These are phyloP conservation scores for Lepeophtheirus salmonis DNA, from an alignment of 1,140 invertebrate species.

Conservation along the genomic window DNA sequence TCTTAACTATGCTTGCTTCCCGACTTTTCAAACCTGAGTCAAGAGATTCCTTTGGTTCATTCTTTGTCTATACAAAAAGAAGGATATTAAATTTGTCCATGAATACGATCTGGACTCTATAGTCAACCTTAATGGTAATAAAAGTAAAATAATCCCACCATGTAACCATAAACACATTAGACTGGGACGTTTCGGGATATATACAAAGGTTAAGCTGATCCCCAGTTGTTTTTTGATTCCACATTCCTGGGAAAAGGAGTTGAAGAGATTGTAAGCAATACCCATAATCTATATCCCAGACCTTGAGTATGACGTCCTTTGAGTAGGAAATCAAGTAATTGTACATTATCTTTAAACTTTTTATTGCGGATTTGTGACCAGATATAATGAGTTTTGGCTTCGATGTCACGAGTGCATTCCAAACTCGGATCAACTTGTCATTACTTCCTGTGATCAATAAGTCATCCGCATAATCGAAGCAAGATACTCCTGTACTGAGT, in stretches of 20 bases:
- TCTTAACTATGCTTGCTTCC: neutral
- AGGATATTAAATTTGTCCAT: neutral
- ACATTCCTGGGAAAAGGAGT: slow-evolving; percentile 9
- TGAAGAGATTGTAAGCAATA: slow-evolving; percentile 2
- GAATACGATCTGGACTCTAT: neutral
- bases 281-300: slow-evolving; percentile 9
- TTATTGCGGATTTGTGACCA: slow-evolving; percentile 14
- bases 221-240: slow-evolving; percentile 3
- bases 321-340: slow-evolving; percentile 10
- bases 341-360: neutral
- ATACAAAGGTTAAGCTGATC: slow-evolving; percentile 1
- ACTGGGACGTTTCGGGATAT: slow-evolving; percentile 2
- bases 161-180: slow-evolving; percentile 1
- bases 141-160: neutral
- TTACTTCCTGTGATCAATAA: slow-evolving; percentile 13
- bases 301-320: slow-evolving; percentile 13
- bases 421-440: slow-evolving; percentile 12
- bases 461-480: neutral
- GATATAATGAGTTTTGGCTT: slow-evolving; percentile 12
- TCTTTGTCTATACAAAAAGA: neutral
- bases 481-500: neutral
- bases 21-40: neutral
- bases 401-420: slow-evolving; percentile 16
- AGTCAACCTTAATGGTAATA: neutral
- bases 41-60: too few species aligned